phyloP scores from a whole-genome alignment of 2,797 vertebrate genomes.

The Anolis apletophallus region DNA sequence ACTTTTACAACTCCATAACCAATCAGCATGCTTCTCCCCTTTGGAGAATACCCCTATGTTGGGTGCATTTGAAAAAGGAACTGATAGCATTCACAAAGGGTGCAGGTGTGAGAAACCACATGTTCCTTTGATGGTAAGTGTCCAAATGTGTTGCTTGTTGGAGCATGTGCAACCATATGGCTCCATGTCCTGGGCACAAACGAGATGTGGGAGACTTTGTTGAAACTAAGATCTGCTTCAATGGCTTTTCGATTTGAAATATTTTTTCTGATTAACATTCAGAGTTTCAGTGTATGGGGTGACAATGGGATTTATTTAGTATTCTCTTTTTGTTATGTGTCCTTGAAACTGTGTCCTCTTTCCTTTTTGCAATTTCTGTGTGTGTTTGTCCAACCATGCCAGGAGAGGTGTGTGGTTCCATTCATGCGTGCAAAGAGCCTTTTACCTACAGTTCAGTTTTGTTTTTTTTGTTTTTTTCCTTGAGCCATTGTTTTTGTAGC shows the following conservation, averaged over 20 bases:
- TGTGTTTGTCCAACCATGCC: conserved; percentile 10
- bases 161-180: not conserved
- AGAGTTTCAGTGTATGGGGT: conserved; percentile 6
- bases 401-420: conserved; percentile 36
- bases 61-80: not conserved
- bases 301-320: conserved; percentile 25
- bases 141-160: not conserved
- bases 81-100: not conserved
- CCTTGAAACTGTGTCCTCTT: conserved; percentile 30
- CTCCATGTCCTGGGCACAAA: not conserved
- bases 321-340: conserved; percentile 17
- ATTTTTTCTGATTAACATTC: not conserved
- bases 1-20: not conserved
- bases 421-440: conserved; percentile 25
- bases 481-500: conserved; percentile 24
- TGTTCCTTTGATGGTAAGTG: no score
- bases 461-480: conserved; percentile 10
- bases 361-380: conserved; percentile 16
- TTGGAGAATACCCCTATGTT: not conserved
- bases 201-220: not conserved
- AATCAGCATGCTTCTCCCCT: not conserved
- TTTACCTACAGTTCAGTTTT: conserved; percentile 29
- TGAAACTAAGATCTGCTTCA: not conserved
- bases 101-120: not conserved
- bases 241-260: conserved; percentile 19